Evolutionary conservation across 2,888 invertebrate species (phyloP), one percentile per base, ranked within the genome.

Genomic region (Andricus quercusramuli): DNA sequence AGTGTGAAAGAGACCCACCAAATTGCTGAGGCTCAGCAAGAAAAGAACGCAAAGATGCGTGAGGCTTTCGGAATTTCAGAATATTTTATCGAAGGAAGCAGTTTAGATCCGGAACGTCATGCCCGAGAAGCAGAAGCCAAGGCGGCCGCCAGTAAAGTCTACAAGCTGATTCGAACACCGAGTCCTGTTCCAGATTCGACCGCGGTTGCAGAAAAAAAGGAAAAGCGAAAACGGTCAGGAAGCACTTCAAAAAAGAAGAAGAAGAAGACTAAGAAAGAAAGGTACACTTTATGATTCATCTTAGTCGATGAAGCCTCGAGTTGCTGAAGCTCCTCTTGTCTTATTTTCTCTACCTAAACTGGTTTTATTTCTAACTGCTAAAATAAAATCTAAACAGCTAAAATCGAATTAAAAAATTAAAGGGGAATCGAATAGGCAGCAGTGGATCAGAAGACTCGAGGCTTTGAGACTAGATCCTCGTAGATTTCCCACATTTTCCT

Each of bases 1-100:
- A 98, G 98, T 93, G 98, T 98, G 83, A 97, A 97, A 83, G 99
- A 98, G 92, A 98, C 98, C 70, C 99, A 99, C 94, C 98, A 98
- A 93, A 96, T 98, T 85, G 99, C 99, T 1, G 98, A 98, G 93
- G 98, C 99, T 37, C 98, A 98, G 92, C 97, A 97, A 90, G 97
- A 98, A 93, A 99, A 99, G 93, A 99, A 99, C 94, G 97, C 97
- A 3, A 96, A 96, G 80, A 94, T 99, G 83, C 96, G 98, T 79
- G 97, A 98, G 92, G 99, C 99, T 8, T 99, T 99, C 93, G 98
- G 99, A 80, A 98, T 99, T 87, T 97, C 97, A 44, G 97, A 98
- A 88, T 96, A 96, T 90, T 99, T 98, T 94, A 97, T 98, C 79
- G 98, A 98, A 93, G 99, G 99, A 85, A 96, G 97, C 90, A 97